Conservation (phyloP, 1,140 invertebrate genomes). For the Drosophila subobscura region DNA sequence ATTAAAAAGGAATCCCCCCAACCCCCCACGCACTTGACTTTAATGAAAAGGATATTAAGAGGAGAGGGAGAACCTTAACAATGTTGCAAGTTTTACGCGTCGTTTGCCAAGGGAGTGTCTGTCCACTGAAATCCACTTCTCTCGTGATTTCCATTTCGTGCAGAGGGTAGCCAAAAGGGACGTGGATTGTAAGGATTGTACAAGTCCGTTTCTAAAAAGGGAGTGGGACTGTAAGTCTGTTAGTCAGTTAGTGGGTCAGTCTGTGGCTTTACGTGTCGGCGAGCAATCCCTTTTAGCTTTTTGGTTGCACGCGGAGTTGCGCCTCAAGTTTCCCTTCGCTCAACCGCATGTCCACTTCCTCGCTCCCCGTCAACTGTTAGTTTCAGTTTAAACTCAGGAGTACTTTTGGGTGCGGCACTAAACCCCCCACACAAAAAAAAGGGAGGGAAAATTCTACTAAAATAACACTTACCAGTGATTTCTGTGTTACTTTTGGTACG, state of each 20-base stretch:
- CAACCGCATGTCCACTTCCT: background rate
- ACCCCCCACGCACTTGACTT: conserved; percentile 5
- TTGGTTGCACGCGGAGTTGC: conserved; percentile 1
- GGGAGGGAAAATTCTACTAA: conserved; percentile 14
- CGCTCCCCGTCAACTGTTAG: background rate
- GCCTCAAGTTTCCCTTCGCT: background rate
- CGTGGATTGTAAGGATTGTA: too few species aligned
- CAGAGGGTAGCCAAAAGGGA: too few species aligned
- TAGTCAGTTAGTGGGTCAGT: conserved; percentile 27
- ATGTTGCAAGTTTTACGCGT: conserved; percentile 17
- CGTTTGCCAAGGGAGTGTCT: conserved; percentile 5
- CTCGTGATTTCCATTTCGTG: too few species aligned
- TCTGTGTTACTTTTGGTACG: conserved; percentile 1
- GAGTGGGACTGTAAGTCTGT: conserved; percentile 21
- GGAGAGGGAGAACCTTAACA: conserved; percentile 1
- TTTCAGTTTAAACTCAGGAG: conserved; percentile 30
- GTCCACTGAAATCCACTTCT: background rate
- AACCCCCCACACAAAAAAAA: conserved; percentile 5
- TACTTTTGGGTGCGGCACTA: conserved; percentile 47
- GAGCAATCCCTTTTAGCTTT: conserved; percentile 16
- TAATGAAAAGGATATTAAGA: conserved; percentile 14
- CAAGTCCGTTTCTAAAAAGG: background rate
- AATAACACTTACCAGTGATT: conserved; percentile 34
- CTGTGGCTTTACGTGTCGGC: conserved; percentile 29
- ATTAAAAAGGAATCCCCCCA: conserved; percentile 1